Percentiles rank a stretch among this genome's conserved stretches.
Evolutionary conservation across 1,140 invertebrate species (phyloP).

Genomic region (Cyclargus thomasi): DNA sequence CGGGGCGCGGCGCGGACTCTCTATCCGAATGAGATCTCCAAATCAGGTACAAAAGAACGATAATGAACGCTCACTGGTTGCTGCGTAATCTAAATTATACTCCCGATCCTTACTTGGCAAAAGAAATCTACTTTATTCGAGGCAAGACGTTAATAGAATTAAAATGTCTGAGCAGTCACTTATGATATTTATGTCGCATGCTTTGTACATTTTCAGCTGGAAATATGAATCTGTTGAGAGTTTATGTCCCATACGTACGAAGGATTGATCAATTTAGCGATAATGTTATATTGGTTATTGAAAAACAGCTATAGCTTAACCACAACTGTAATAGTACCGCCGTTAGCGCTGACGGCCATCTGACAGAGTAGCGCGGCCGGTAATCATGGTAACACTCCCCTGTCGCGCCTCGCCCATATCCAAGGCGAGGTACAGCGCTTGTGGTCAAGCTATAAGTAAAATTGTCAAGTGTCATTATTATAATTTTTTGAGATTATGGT

Average conservation of each 20-base stretch:
- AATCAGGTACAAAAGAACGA: slow-evolving; percentile 75
- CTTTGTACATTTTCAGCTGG: neutral
- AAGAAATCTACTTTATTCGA: slow-evolving; percentile 73
- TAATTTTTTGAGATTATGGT: no score
- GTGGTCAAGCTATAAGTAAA: no score
- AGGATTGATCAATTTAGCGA: no score
- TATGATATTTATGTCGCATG: slow-evolving; percentile 51
- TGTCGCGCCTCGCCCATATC: no score
- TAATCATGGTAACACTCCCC: no score
- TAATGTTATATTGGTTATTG: no score
- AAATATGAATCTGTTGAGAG: neutral
- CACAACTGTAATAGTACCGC: no score
- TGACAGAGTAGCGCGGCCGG: no score
- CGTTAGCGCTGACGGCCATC: no score
- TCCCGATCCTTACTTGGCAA: slow-evolving; percentile 71
- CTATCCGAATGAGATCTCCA: slow-evolving; percentile 74
- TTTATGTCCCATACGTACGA: neutral
- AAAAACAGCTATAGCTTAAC: no score
- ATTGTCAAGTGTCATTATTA: no score
- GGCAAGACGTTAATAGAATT: slow-evolving; percentile 69
- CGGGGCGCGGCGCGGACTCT: slow-evolving; percentile 66
- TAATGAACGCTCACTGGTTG: slow-evolving; percentile 73
- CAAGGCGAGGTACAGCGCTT: no score
- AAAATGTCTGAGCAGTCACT: slow-evolving; percentile 59
- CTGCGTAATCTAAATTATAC: slow-evolving; percentile 75